Conservation (phyloP, 2,888 invertebrate species). For the Habroteleia sp. region DNA sequence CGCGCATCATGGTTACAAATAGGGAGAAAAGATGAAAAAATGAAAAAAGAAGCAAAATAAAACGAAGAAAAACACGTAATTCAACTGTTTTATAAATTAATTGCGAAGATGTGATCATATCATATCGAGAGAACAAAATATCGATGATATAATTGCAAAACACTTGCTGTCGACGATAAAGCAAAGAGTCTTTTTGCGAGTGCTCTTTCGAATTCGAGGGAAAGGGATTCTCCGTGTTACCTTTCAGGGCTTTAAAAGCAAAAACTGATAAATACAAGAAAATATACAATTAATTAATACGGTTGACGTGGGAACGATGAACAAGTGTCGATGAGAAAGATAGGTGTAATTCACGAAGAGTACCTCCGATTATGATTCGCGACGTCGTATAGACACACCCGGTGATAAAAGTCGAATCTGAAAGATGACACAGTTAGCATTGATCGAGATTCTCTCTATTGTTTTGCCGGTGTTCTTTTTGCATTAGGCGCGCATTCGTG, state of each 20-base stretch:
- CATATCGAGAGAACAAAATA: slow-evolving; percentile 68
- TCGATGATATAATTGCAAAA: slow-evolving; percentile 67
- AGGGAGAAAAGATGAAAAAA: slow-evolving; percentile 62
- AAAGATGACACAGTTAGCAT: slow-evolving; percentile 26
- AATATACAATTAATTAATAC: too few relatives aligned
- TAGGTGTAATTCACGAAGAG: slow-evolving; percentile 70
- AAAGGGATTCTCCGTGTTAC: slow-evolving; percentile 23
- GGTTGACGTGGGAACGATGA: slow-evolving; percentile 4
- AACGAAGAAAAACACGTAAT: slow-evolving; percentile 65
- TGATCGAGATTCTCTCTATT: slow-evolving; percentile 20
- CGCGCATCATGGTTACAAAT: slow-evolving; percentile 76
- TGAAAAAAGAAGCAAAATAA: slow-evolving; percentile 46
- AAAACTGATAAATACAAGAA: slow-evolving; percentile 21
- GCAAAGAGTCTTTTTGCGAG: slow-evolving; percentile 68
- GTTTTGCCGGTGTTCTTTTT: slow-evolving; percentile 8
- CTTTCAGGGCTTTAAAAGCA: slow-evolving; percentile 35
- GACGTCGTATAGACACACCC: slow-evolving; percentile 14
- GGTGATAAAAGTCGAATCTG: slow-evolving; percentile 19
- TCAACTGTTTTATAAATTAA: slow-evolving; percentile 73
- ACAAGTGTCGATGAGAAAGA: slow-evolving; percentile 75
- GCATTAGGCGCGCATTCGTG: slow-evolving; percentile 2
- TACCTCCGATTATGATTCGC: slow-evolving; percentile 39
- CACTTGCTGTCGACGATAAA: slow-evolving; percentile 65
- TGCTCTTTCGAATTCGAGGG: slow-evolving; percentile 64
- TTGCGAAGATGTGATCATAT: slow-evolving; percentile 68